Evolutionary conservation across 2,797 vertebrate genomes (phyloP), one percentile per base, ranked within the genome.

Genomic region (Apogon talboti): DNA sequence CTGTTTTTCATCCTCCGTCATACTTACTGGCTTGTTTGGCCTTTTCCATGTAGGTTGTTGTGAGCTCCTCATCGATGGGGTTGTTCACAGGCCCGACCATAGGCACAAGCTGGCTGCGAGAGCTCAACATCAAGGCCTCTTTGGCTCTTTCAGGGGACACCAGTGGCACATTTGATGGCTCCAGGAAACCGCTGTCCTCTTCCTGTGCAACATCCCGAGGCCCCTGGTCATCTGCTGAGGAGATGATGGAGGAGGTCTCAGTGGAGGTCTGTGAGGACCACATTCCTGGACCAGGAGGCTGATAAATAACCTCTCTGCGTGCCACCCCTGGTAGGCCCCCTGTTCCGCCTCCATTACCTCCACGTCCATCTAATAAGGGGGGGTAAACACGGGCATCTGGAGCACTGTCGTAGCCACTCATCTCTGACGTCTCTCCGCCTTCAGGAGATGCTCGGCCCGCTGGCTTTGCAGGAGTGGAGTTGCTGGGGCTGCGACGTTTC

Each of bases 1-100:
- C 16, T n/a, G 51, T 13, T 60, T 30, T 40, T 47, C 15, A 13
- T 59, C 16, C 37, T 54, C n/a, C n/a, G n/a, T 35, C 69, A 48
- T 84, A 98, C 98, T 98, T 93, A 99, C 98, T 99, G 83, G 98
- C 98, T 96, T 98, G 96, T 72, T 95, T 99, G 78, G 98, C 98
- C 89, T 99, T 99, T 87, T 98, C 95, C 66, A 88, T 76, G 6
- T 99, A 99, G 0, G 95, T 97, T 69, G 95, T 95, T 45, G 95
- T 96, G 49, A 99, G 95, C 74, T 98, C 96, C 87, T 99, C 98
- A 4, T 97, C 96, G 14, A 99, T 85, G 0, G 97, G 98, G 48
- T 95, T 96, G 64, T 92, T 94, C 49, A 99, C 91, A 40, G 98
- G 98, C 35, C 98, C 98, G 77, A 99, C 96, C 97, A 99, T 99